Evolutionary conservation across 2,888 invertebrate genomes (phyloP), one percentile per base, ranked within the genome.

Genomic region (Laspeyria flexula): DNA sequence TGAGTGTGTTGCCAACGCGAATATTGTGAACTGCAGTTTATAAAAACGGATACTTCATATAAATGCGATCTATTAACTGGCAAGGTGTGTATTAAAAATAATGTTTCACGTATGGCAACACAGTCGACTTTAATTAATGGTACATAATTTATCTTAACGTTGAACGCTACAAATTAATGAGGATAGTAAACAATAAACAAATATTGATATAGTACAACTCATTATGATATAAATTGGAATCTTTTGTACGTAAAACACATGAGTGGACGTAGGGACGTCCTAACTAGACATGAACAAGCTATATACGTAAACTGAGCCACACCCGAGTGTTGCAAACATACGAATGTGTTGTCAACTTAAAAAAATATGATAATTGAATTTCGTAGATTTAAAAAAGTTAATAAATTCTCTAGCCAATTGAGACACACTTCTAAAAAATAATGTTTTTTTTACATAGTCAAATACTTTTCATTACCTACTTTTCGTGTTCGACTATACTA

Each of bases 131-230:
- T 50, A 65, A 66, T 49, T 66, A 67, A 61, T 52, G 60, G 65
- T 77, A 76, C 65, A 79, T 69, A 77, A 81, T 81, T 79, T 79
- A 79, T 59, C 70, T 76, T 78, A 79, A 72, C 50, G 63, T 79
- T 73, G 75, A 81, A 81, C 81, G 85, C 76, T 80, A 79, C 64
- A 66, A 52, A 70, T 75, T 73, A 73, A 72, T 81, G 74, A 76
- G 75, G 75, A 65, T 70, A 73, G 71, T 65, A 71, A 58, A 53
- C 50, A 72, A 67, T 65, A 68, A 68, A 48, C 43, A 60, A 52
- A 57, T 66, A 55, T 67, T 60, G 63, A 66, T 60, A 71, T 58
- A 65, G 45, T 38, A 51, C 33, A 55, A 37, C 30, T 45, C 51
- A 62, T 71, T 69, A 76, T 67, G 70, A 71, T 65, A 75, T 51